Evolutionary conservation across 2,113 vertebrate genomes (phyloP), one percentile per base, ranked within the genome.

Genomic region (Eonycteris spelaea): DNA sequence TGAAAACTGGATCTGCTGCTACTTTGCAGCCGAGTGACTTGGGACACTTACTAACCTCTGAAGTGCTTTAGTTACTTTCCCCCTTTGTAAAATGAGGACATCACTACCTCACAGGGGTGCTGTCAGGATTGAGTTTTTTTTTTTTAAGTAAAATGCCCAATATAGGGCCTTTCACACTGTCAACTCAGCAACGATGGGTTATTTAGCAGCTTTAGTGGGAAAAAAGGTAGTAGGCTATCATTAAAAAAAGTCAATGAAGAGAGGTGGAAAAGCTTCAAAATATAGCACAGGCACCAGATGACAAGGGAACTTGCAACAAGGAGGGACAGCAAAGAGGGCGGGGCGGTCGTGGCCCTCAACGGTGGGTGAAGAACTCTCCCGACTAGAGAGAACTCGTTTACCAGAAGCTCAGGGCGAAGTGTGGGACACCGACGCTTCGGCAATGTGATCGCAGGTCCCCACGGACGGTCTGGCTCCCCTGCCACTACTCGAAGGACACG

Each of bases 391-490:
- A 10, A 63, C 16, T 63, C 43, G 21, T 43, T 74, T 45, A 83
- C 68, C 40, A 3, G 6, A 57, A 51, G 33, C 79, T 87, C 87
- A 71, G 1, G 4, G 51, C 12, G 48, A 73, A 86, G 19, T 4
- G 1, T 43, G 65, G 43, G 80, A 87, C 28, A 53, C 0, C n/a
- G 48, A 40, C 26, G 7, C 15, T 59, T 3, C 22, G 26, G 51
- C 33, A 51, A n/a, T 1, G 14, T 13, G 3, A 4, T 18, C 48
- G 21, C 9, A 16, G n/a, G n/a, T 45, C n/a, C 30, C 74, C 71
- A 79, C 0, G 1, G 9, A 2, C 0, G 5, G 59, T 21, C 19
- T 3, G 24, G 63, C n/a, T 40, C 38, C 18, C 28, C 30, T 35
- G 28, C 11, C 24, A n/a, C 28, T 6, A 70, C 40, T 38, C 51